A percentile compares a stretch with the other conserved stretches of the same genome.
These are phyloP conservation scores for Trissolcus japonicus DNA, from an alignment of 2,888 invertebrate genomes.

Conservation along the genomic window DNA sequence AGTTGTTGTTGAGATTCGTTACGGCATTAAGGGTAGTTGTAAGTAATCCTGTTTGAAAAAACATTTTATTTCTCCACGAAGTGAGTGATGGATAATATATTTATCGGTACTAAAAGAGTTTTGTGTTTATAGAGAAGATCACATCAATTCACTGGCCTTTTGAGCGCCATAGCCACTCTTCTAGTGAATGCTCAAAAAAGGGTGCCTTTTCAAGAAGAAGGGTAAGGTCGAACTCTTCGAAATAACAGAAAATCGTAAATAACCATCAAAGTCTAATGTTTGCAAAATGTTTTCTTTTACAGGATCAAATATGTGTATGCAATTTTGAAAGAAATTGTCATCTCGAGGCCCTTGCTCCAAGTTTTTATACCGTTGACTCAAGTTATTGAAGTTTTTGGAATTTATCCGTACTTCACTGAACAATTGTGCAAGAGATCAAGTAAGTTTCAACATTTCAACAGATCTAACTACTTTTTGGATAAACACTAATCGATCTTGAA, in stretches of 20 bases:
- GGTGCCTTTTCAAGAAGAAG: conserved; percentile 64
- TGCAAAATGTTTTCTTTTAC: background rate
- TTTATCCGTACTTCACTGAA: conserved; percentile 58
- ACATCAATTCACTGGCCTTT: conserved; percentile 72
- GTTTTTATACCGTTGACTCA: conserved; percentile 66
- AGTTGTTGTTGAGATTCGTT: conserved; percentile 69
- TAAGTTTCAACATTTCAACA: conserved; percentile 53
- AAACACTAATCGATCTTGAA: background rate
- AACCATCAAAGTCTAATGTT: background rate
- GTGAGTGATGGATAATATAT: too few relatives aligned
- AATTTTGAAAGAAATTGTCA: conserved; percentile 71
- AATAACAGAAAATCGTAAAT: background rate
- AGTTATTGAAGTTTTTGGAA: conserved; percentile 65
- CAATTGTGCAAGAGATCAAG: conserved; percentile 65
- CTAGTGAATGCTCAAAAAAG: conserved; percentile 67
- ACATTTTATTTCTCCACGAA: background rate
- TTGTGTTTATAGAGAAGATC: conserved; percentile 68
- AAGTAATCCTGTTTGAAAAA: background rate
- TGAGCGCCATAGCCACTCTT: conserved; percentile 67
- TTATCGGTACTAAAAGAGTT: background rate
- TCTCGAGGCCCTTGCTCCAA: conserved; percentile 68
- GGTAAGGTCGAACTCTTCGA: conserved; percentile 58
- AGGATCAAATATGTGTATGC: conserved; percentile 65
- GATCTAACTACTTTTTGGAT: background rate
- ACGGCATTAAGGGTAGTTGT: conserved; percentile 55